Base-by-base conservation (phyloP, 2,888 invertebrate species). In the Automeris io region DNA sequence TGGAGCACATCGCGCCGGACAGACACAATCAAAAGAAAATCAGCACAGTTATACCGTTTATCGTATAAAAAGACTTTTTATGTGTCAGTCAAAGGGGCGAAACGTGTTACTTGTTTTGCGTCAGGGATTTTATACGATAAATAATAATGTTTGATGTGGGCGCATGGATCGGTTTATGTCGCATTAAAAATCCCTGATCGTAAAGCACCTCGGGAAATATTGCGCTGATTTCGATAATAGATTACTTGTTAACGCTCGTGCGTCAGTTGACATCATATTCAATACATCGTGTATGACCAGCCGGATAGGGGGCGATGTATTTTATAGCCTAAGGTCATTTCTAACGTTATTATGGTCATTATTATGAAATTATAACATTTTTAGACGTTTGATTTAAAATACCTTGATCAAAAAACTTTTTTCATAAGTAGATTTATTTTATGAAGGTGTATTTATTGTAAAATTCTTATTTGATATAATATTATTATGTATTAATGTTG, bases 91-190 rank as follows among this genome's bases (percentile, higher is more conserved):
- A 57, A 68, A 73, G 67, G 59, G 49, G 59, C 57, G 51, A 61
- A 62, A 57, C 53, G 59, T 51, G 58, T 66, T 64, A 57, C 67
- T 70, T 70, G 73, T 73, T 75, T 68, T 72, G 72, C 75, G 73
- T 74, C 72, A 68, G 49, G 52, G 54, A 47, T 71, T 77, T 81
- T 74, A 77, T 65, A 71, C 45, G 69, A 65, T 61, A 73, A 70
- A 76, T 77, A 74, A 79, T 70, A 77, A 77, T 68, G 55, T 74
- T 76, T 77, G 68, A 73, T 77, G 75, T 57, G 56, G 49, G 41
- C 56, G 55, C 46, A 42, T 47, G 54, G 53, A 54, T 57, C 51
- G 51, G 50, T 54, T 71, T 73, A 76, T 67, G 64, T 51, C 50
- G 51, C 61, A 56, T 63, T 61, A 67, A 65, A 57, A 54, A 52